Evolutionary conservation across 2,113 vertebrate species (phyloP), one percentile per base, ranked within the genome.

Genomic region (Athene cunicularia): DNA sequence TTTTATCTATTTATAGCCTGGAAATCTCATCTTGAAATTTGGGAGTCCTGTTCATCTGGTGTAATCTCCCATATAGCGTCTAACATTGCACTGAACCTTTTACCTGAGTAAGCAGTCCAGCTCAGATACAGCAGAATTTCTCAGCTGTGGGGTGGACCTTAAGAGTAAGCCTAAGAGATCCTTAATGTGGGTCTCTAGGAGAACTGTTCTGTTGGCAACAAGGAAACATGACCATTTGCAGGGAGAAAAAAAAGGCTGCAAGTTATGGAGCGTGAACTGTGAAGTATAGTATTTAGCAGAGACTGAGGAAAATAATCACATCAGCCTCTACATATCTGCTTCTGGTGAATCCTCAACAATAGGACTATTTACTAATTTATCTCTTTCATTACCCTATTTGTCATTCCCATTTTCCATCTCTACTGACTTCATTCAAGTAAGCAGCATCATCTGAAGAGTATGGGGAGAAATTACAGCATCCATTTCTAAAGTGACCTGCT

Each of bases 391-490:
- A 74, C 19, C 13, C 8, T 59, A 20, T 86, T 91, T 1, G 1
- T 84, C 43, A 60, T 79, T 90, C 16, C 9, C 11, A 32, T 77
- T 92, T 92, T 68, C 47, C 17, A 93, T 79, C 49, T 81, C 24
- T 81, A 14, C 37, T 68, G 88, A 87, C 60, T 74, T 92, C 35
- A 91, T 91, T 84, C 62, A 87, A 91, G 35, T 68, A 93, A 95
- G 66, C 60, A 60, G 50, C 12, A 72, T 17, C 2, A 5, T 67
- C 68, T 81, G 80, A 83, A 84, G 30, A 4, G 0, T 14, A 23
- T 35, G 47, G 26, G 56, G 28, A 73, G 66, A 88, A 95, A 85
- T 84, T 43, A n/a, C 10, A 50, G 35, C 68, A 84, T 68, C 58
- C 0, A 0, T 89, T 80, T 94, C 79, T 72, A 75, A 84, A 87